Percentiles rank a stretch among this genome's conserved stretches.
Evolutionary conservation across 2,888 invertebrate species (phyloP).

Genomic region (Hirtodrosophila alboralis): DNA sequence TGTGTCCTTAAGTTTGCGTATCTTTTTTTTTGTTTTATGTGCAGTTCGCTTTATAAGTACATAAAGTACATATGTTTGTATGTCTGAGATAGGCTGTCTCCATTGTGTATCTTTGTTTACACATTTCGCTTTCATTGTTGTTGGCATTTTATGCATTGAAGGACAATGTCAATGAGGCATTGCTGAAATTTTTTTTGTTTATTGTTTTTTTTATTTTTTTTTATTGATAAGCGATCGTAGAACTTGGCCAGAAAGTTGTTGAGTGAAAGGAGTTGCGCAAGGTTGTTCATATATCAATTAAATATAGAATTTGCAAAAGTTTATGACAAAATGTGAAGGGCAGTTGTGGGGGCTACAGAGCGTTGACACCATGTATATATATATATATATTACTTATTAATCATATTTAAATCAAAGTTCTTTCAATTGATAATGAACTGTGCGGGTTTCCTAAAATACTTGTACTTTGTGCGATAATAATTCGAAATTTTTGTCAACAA

Average conservation of each 20-base stretch:
- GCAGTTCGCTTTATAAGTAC: conserved; percentile 3
- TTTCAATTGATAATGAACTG: no score
- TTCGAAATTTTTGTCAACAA: no score
- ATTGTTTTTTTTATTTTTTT: conserved; percentile 17
- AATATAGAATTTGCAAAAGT: no score
- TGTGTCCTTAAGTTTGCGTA: conserved; percentile 74
- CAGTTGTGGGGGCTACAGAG: no score
- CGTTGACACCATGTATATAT: no score
- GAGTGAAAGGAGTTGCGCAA: conserved; percentile 45
- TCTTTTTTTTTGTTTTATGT: conserved; percentile 37
- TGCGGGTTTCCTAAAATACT: no score
- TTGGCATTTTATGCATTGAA: conserved; percentile 54
- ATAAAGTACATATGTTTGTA: conserved; percentile 5
- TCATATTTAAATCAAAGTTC: no score
- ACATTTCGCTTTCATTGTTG: conserved; percentile 45
- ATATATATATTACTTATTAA: no score
- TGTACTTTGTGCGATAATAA: no score
- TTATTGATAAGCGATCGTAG: conserved; percentile 66
- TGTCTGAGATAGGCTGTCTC: conserved; percentile 43
- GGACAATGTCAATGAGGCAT: conserved; percentile 69
- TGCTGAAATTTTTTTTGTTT: conserved; percentile 47
- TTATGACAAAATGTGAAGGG: no score
- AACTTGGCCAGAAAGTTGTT: conserved; percentile 38
- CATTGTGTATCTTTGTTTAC: conserved; percentile 64
- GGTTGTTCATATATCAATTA: conserved; percentile 27